A percentile compares a stretch with the other conserved stretches of the same genome.
These are phyloP conservation scores for Drosophila austrosaltans DNA, from an alignment of 2,888 invertebrate genomes.

Conservation along the genomic window DNA sequence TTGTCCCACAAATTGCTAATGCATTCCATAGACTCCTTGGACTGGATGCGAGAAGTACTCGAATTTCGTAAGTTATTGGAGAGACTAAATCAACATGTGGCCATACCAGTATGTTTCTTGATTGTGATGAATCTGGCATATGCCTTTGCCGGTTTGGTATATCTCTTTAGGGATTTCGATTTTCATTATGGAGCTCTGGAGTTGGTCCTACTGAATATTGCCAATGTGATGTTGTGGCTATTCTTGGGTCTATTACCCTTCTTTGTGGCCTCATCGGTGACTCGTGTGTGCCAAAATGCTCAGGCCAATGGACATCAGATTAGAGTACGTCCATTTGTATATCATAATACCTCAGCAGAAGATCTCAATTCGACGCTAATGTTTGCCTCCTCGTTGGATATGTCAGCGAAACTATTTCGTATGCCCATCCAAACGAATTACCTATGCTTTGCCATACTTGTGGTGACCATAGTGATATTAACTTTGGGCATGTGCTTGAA, in stretches of 20 bases:
- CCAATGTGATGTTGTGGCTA: slow-evolving; percentile 83
- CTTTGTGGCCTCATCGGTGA: slow-evolving; percentile 89
- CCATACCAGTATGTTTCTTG: slow-evolving; percentile 90
- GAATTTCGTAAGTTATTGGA: slow-evolving; percentile 91
- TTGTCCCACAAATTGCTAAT: slow-evolving; percentile 89
- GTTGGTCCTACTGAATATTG: slow-evolving; percentile 89
- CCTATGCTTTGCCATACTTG: slow-evolving; percentile 87
- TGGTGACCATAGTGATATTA: slow-evolving; percentile 86
- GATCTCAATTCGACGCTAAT: slow-evolving; percentile 91
- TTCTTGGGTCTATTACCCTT: slow-evolving; percentile 79
- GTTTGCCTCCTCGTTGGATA: slow-evolving; percentile 89
- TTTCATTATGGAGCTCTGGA: slow-evolving; percentile 85
- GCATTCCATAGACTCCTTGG: slow-evolving; percentile 88
- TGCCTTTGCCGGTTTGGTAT: slow-evolving; percentile 88
- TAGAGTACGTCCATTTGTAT: slow-evolving; percentile 90
- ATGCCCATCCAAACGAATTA: slow-evolving; percentile 89
- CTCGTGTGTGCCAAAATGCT: slow-evolving; percentile 89
- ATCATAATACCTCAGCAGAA: slow-evolving; percentile 89
- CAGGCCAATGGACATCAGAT: slow-evolving; percentile 91
- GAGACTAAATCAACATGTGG: slow-evolving; percentile 90
- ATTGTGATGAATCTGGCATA: slow-evolving; percentile 90
- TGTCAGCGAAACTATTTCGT: slow-evolving; percentile 90
- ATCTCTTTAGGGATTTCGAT: slow-evolving; percentile 87
- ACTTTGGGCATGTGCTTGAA: slow-evolving; percentile 88
- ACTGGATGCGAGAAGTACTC: slow-evolving; percentile 92